phyloP scores from a whole-genome alignment of 1,140 invertebrate species.

The Maniola jurtina region DNA sequence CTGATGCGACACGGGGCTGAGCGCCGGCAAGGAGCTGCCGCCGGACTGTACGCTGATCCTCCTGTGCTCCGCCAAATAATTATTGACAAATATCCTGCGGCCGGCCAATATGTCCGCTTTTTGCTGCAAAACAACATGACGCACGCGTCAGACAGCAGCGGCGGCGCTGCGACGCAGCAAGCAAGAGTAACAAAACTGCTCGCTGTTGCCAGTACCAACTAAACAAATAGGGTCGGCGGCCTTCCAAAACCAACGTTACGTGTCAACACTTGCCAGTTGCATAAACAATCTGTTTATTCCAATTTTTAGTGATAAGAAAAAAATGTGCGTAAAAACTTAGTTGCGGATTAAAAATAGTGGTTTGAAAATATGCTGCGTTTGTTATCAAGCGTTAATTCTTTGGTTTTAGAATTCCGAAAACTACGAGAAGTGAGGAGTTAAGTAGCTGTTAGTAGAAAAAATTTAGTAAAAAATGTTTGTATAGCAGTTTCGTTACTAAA shows the following conservation, averaged over 20 bases:
- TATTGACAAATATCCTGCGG: constrained; percentile 79
- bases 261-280: not conserved
- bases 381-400: constrained; percentile 13
- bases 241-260: constrained; percentile 55
- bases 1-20: constrained; percentile 75
- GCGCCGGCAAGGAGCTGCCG: constrained; percentile 72
- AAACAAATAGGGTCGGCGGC: constrained; percentile 37
- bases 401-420: constrained; percentile 65
- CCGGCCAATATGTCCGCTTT: constrained; percentile 79
- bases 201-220: constrained; percentile 51
- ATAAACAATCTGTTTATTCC: not conserved
- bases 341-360: too few relatives aligned
- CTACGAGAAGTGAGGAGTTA: constrained; percentile 54
- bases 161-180: constrained; percentile 32
- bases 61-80: constrained; percentile 80
- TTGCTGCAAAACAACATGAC: constrained; percentile 78
- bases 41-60: constrained; percentile 79
- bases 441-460: constrained; percentile 51
- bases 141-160: constrained; percentile 59
- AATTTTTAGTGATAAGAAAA: not conserved
- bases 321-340: too few relatives aligned
- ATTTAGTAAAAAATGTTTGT: constrained; percentile 48
- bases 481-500: constrained; percentile 68
- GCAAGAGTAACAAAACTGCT: constrained; percentile 46
- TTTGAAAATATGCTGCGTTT: too few relatives aligned